Evolutionary conservation across 2,113 vertebrate species (phyloP).

Genomic region (Eolophus roseicapilla): DNA sequence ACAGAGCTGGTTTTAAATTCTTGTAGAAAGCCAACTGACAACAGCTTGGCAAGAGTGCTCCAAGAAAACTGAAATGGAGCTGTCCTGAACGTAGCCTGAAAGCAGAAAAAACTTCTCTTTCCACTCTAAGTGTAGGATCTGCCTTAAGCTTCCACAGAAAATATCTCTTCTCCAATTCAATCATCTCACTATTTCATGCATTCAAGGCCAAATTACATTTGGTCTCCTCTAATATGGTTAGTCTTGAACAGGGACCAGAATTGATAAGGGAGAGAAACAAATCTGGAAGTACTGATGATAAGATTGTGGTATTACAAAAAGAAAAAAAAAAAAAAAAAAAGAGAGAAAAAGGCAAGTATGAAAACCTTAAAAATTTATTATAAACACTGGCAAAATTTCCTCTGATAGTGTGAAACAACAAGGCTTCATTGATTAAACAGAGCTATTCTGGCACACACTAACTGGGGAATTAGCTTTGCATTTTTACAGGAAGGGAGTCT

Average conservation of each 20-base stretch:
- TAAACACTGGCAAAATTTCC: background rate
- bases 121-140: background rate
- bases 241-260: background rate
- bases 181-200: background rate
- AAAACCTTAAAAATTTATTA: background rate
- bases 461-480: background rate
- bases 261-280: background rate
- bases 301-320: background rate
- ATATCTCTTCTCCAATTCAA: background rate
- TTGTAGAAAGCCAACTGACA: background rate
- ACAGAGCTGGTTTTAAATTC: background rate
- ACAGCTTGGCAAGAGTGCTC: background rate
- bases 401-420: background rate
- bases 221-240: background rate
- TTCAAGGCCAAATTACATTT: slow-evolving; percentile 14
- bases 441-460: background rate
- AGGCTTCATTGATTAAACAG: background rate
- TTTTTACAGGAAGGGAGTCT: background rate
- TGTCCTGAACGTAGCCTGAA: background rate
- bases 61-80: slow-evolving; percentile 4
- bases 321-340: background rate
- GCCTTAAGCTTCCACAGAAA: background rate
- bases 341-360: background rate
- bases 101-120: background rate
- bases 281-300: background rate